phyloP scores from a whole-genome alignment of 2,797 vertebrate species.

The Delichon dasypus region DNA sequence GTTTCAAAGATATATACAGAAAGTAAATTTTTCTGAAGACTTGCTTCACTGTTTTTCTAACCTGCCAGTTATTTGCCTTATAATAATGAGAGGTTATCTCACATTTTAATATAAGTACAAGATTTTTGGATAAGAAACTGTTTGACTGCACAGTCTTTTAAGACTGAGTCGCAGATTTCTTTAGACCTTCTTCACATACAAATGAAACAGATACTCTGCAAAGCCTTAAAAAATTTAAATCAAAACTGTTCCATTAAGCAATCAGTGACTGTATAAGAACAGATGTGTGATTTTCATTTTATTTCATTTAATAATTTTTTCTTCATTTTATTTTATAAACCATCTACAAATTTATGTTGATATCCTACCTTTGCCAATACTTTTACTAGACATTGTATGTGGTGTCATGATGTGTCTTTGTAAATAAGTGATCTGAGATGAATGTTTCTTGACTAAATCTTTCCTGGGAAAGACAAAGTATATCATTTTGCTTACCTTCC shows the following conservation, averaged over 20 bases:
- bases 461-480: neutral
- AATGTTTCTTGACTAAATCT: neutral
- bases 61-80: neutral
- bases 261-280: neutral
- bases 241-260: neutral
- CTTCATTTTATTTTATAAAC: neutral
- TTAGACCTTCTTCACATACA: neutral
- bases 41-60: neutral
- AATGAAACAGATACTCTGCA: neutral
- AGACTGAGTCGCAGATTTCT: neutral
- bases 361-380: neutral
- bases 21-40: neutral
- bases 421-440: neutral
- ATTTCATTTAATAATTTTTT: neutral
- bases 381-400: neutral
- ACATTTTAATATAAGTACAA: neutral
- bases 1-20: neutral
- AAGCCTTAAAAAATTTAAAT: neutral
- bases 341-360: neutral
- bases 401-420: neutral
- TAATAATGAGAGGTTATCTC: neutral
- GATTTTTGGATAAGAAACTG: neutral
- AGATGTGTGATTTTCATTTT: neutral
- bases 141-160: neutral
- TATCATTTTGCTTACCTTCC: neutral